Conservation (phyloP, 2,888 invertebrate genomes). For the Zhuqinia jingwanae region DNA sequence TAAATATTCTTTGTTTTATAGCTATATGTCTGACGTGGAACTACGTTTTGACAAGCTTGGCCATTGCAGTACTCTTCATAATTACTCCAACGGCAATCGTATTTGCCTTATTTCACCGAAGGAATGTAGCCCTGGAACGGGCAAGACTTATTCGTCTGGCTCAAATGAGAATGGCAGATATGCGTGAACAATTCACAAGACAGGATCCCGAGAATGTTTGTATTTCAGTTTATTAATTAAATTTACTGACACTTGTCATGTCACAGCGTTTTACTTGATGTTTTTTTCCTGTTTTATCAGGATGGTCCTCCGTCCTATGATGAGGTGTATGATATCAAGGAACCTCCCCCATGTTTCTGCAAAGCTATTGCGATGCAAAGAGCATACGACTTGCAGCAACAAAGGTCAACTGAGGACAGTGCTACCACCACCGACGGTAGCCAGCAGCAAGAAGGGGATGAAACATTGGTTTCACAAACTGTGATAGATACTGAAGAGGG, state of each 20-base stretch:
- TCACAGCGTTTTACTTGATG: neutral
- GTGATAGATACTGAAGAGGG: neutral
- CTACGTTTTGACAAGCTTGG: constrained; percentile 61
- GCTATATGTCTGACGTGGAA: constrained; percentile 48
- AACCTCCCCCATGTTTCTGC: constrained; percentile 73
- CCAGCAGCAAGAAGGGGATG: constrained; percentile 7
- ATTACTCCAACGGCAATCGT: constrained; percentile 70
- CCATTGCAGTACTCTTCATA: constrained; percentile 68
- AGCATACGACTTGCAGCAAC: neutral
- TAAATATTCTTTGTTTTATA: neutral
- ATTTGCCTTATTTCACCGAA: constrained; percentile 70
- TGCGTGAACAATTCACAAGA: constrained; percentile 35
- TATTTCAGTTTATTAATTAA: neutral
- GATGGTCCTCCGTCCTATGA: constrained; percentile 73
- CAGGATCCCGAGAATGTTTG: constrained; percentile 32
- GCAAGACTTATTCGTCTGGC: constrained; percentile 40
- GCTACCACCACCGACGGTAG: too few relatives aligned
- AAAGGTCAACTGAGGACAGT: too few relatives aligned
- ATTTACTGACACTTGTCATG: too few relatives aligned
- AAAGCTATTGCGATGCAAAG: constrained; percentile 59
- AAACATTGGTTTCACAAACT: neutral
- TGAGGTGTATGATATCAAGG: constrained; percentile 72
- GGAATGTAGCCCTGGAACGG: constrained; percentile 61
- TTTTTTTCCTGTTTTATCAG: constrained; percentile 20
- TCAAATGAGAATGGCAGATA: constrained; percentile 36